Evolutionary conservation across 2,113 vertebrate genomes (phyloP).

Genomic region (Girardinichthys multiradiatus): DNA sequence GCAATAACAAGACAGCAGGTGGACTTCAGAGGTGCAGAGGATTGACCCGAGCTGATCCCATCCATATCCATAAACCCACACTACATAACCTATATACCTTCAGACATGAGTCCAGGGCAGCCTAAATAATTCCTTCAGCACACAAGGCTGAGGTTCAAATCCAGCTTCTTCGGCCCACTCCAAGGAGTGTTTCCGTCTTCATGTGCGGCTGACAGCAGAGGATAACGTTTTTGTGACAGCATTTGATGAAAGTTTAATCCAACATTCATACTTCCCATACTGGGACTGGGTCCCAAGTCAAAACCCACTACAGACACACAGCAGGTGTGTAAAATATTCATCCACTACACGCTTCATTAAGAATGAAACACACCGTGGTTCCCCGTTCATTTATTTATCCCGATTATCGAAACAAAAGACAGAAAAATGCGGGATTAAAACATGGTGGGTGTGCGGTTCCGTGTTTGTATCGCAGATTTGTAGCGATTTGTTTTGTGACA

Average conservation of each 20-base stretch:
- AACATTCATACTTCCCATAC: conserved; percentile 75
- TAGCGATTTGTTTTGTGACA: conserved; percentile 84
- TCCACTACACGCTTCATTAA: conserved; percentile 82
- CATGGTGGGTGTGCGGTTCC: conserved; percentile 71
- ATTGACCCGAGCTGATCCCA: conserved; percentile 67
- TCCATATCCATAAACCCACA: conserved; percentile 64
- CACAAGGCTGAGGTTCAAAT: conserved; percentile 45
- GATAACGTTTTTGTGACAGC: conserved; percentile 83
- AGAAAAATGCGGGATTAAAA: conserved; percentile 78
- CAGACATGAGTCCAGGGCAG: conserved; percentile 45
- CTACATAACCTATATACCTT: conserved; percentile 49
- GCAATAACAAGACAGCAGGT: conserved; percentile 67
- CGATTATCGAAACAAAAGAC: conserved; percentile 84
- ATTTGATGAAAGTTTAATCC: conserved; percentile 84
- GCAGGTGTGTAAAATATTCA: conserved; percentile 84
- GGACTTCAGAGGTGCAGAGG: conserved; percentile 66
- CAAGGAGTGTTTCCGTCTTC: conserved; percentile 39
- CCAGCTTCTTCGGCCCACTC: conserved; percentile 41
- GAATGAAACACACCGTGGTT: conserved; percentile 78
- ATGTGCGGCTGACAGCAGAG: conserved; percentile 67
- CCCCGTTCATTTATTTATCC: conserved; percentile 79
- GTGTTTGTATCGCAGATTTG: conserved; percentile 83
- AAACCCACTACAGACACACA: conserved; percentile 78
- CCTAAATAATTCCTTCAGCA: conserved; percentile 61
- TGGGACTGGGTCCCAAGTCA: conserved; percentile 77